Conservation (phyloP, 2,888 invertebrate genomes). For the Macrophya annulata region DNA sequence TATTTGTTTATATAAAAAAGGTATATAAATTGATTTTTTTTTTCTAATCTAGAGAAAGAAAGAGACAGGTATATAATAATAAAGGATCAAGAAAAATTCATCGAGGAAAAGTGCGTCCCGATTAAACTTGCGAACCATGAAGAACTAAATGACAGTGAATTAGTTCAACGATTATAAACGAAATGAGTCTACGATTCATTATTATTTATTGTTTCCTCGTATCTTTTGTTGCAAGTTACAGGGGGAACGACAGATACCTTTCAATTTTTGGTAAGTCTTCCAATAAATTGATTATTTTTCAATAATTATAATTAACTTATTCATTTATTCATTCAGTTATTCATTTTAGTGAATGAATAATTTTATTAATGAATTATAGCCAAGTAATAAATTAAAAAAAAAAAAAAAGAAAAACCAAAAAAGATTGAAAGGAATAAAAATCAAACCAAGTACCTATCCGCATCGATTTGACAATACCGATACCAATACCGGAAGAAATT, state of each 20-base stretch:
- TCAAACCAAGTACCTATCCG: background rate
- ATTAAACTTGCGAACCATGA: slow-evolving; percentile 39
- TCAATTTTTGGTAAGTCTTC: slow-evolving; percentile 66
- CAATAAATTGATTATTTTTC: background rate
- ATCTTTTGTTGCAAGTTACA: slow-evolving; percentile 54
- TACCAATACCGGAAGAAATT: background rate
- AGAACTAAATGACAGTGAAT: slow-evolving; percentile 52
- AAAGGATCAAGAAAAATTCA: background rate
- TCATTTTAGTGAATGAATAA: no score
- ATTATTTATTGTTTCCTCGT: slow-evolving; percentile 59
- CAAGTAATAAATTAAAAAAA: background rate
- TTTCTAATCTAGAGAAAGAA: no score
- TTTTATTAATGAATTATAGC: no score
- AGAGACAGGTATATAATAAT: no score
- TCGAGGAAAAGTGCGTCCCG: background rate
- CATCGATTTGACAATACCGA: background rate
- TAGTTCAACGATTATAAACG: slow-evolving; percentile 41
- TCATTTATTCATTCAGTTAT: background rate
- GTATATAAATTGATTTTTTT: no score
- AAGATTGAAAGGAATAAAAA: background rate
- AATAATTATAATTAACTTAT: background rate
- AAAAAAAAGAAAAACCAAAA: background rate
- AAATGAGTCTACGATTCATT: slow-evolving; percentile 57
- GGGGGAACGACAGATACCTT: slow-evolving; percentile 73
- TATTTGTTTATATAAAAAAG: no score